phyloP scores from a whole-genome alignment of 2,888 invertebrate species.

The Meteorus colon region DNA sequence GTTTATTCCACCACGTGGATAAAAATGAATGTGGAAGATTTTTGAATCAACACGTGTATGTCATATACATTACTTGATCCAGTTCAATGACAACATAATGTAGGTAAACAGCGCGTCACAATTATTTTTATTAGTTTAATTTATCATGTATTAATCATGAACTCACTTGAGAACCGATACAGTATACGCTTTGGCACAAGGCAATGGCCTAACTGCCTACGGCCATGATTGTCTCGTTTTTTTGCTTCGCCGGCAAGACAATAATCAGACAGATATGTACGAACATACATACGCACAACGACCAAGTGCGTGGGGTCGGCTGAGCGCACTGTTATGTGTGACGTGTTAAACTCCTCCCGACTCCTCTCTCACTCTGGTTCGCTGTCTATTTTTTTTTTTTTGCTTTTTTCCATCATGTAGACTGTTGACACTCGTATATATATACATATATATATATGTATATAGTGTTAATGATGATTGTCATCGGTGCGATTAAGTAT shows the following conservation, averaged over 20 bases:
- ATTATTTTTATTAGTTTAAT: background rate
- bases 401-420: background rate
- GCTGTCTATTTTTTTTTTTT: background rate
- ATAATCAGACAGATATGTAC: slow-evolving; percentile 25
- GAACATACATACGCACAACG: slow-evolving; percentile 21
- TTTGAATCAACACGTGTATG: background rate
- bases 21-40: background rate
- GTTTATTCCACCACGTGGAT: background rate
- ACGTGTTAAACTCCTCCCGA: slow-evolving; percentile 9
- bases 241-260: slow-evolving; percentile 48
- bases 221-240: slow-evolving; percentile 51
- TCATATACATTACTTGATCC: background rate
- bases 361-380: background rate
- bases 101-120: background rate
- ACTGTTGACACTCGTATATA: background rate
- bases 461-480: background rate
- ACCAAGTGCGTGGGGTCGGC: slow-evolving; percentile 31
- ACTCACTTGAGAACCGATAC: background rate
- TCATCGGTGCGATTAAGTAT: background rate
- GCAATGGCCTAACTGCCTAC: slow-evolving; percentile 61
- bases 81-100: background rate
- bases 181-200: slow-evolving; percentile 55
- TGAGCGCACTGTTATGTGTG: slow-evolving; percentile 43
- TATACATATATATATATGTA: background rate
- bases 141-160: background rate